Base-by-base conservation (phyloP, 2,797 vertebrate genomes). In the Acrocephalus scirpaceus region DNA sequence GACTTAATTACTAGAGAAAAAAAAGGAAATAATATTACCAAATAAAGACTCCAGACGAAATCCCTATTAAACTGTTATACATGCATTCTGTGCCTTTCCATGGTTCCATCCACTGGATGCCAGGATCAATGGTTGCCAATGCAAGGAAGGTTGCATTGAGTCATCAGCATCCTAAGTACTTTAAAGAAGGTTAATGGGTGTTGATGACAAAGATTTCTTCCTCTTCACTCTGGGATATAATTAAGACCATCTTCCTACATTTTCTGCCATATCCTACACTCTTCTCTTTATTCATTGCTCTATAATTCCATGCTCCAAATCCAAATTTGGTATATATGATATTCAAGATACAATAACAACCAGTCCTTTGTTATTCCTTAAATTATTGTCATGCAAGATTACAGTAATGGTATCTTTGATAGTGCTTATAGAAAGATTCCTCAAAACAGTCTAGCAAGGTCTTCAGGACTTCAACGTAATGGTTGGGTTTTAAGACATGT, bases 91-190 rank as follows among this genome's bases (percentile, higher is more conserved):
- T 29, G 16, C 20, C 15, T 48, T 91, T 62, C 29, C 22, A 19
- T 16, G 60, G 15, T 17, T 70, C 8, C 38, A 29, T 70, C 7
- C 38, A 29, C 11, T 82, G 48, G 1, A 11, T 57, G 25, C 9
- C 26, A 65, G 30, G 10, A 57, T 26, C 78, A 25, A 47, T 2
- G 1, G 11, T 5, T 5, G 18, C 17, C 1, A 2, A 21, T 13
- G 58, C 4, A 8, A 4, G 13, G 8, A 84, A 65, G 19, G 13
- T 54, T 79, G 3, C 7, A n/a, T 9, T 67, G 29, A 69, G 34
- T 53, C 23, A 77, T 16, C 10, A 67, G 9, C 25, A 78, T 50
- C 21, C 17, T 38, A 44, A 82, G 4, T 51, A 25, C 16, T 70
- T 86, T 77, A 29, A 54, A 32, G 11, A 65, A 89, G 27, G 7